phyloP scores from a whole-genome alignment of 1,140 invertebrate species.

The Pentalonia nigronervosa region DNA sequence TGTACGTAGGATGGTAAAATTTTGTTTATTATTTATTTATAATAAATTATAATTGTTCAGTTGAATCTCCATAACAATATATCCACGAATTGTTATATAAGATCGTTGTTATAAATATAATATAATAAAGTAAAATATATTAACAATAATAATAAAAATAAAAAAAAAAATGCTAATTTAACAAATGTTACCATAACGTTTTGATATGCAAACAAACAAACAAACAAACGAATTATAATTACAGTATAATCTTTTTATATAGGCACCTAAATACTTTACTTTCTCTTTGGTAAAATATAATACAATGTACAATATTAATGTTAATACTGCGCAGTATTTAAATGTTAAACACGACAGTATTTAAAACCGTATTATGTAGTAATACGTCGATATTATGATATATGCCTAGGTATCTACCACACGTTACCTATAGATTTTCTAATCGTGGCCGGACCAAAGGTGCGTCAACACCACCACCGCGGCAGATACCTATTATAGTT shows the following conservation, averaged over 20 bases:
- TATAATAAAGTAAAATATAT: neutral
- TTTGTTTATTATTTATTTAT: neutral
- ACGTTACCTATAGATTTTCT: neutral
- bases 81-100: constrained; percentile 2
- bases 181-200: constrained; percentile 20
- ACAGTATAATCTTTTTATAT: neutral
- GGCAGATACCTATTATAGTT: neutral
- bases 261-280: neutral
- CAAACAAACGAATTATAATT: neutral
- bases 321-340: neutral
- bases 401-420: neutral
- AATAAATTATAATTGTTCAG: neutral
- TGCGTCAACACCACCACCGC: neutral
- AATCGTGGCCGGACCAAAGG: neutral
- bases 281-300: neutral
- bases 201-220: constrained; percentile 1
- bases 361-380: neutral
- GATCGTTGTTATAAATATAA: neutral
- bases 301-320: neutral
- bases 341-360: neutral
- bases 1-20: neutral
- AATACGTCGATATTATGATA: neutral
- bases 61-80: constrained; percentile 27
- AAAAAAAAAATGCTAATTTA: neutral
- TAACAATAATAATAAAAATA: neutral